Base-by-base conservation (phyloP, 1,140 invertebrate species). In the Drosophila micromelanica region DNA sequence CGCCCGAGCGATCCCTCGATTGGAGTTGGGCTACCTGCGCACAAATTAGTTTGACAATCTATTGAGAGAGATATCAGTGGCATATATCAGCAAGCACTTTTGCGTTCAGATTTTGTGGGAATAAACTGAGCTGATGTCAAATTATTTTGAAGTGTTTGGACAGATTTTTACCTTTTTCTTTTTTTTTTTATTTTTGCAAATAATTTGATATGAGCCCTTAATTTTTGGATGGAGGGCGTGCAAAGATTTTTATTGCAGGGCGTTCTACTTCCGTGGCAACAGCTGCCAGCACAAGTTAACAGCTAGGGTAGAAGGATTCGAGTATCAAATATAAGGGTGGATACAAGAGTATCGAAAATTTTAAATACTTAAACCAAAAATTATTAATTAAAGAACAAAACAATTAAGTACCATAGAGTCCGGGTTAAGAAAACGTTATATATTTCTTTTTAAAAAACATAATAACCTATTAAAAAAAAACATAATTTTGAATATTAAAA, bases 61-160 rank as follows among this genome's bases (percentile, higher is more conserved):
- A 64, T 49, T 45, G 71, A 20, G 49, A 23, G 15, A 45, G 45
- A 51, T 51, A 49, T 65, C 52, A 51, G 51, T n/a, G 42, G 54
- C 11, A 57, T 30, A 68, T 69, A 84, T 67, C 68, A 63, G 60
- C 52, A 76, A 69, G 76, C 76, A 73, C 51, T 61, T 59, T 62
- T 62, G 35, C 62, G 49, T 57, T 69, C 43, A 55, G 71, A 77
- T 77, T 82, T 87, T 85, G 87, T 91, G 89, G 82, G 89, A 90
- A 91, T 84, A 75, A 78, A 76, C 46, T 73, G 73, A 72, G 52
- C 65, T 76, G 73, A 76, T 91, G 89, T 91, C 89, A 91, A 89
- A 91, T 89, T 91, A 85, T 91, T 91, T 91, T 91, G 89, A 91
- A 91, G 89, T 91, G 89, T 91, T 90, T 91, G 84, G 89, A 91